phyloP scores from a whole-genome alignment of 1,140 invertebrate species.

The Palaemon carinicauda region DNA sequence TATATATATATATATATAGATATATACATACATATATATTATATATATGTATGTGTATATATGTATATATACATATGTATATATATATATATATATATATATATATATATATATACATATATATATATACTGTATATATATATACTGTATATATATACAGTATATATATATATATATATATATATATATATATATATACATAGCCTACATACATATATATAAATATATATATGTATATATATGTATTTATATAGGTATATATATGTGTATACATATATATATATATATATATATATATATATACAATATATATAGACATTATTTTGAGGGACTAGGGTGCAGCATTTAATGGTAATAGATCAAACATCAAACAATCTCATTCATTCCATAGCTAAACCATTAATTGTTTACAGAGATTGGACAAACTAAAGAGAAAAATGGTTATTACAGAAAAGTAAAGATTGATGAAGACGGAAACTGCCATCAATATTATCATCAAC shows the following conservation, averaged over 20 bases:
- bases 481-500: too few species aligned
- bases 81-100: background rate
- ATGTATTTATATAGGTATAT: background rate
- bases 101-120: background rate
- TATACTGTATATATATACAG: too few species aligned
- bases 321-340: background rate
- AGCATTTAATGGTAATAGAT: background rate
- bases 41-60: background rate
- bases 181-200: background rate
- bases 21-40: background rate
- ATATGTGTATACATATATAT: background rate
- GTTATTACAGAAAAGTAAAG: too few species aligned
- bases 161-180: background rate
- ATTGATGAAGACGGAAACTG: too few species aligned
- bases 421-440: too few species aligned
- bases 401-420: too few species aligned
- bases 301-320: too few species aligned
- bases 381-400: background rate
- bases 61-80: background rate
- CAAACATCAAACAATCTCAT: background rate
- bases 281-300: background rate
- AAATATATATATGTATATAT: background rate
- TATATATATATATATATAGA: background rate
- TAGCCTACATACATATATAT: background rate
- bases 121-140: background rate